Base-by-base conservation (phyloP, 2,888 invertebrate species). In the Apotomis betuletana region DNA sequence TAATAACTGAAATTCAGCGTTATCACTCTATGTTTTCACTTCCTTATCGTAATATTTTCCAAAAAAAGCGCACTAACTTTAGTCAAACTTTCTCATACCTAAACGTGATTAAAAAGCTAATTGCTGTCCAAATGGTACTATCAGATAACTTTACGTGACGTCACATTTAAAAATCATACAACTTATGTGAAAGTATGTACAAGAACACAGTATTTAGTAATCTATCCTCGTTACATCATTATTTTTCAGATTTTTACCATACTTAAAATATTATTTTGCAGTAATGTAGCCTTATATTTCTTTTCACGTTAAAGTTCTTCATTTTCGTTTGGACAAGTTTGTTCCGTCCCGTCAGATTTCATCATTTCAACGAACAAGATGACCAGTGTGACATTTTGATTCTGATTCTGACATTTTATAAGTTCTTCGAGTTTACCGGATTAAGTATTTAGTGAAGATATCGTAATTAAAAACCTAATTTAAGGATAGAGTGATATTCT, bases 1-100 rank as follows among this genome's bases (percentile, higher is more conserved):
- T 15, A 8, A 49, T 12, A 15, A 67, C 4, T 38, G 0, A 59
- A 67, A 51, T 51, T 38, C 38, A 67, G 38, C 67, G 27, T 49
- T 51, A 10, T 6, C 1, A 1, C 0, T 5, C 5, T 12, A 12
- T 5, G 0, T 46, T 49, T 10, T 49, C 8, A 10, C 49, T 12
- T 3, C 5, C 36, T 49, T 3, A n/a, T n/a, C 44, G 3, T 36
- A 49, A 49, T 15, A 4, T 4, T 0, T 10, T 46, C 3, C 12
- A 4, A 10, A 27, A 55, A 27, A 27, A 3, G 10, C 9, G 5
- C 0, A 61, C 15, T 2, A 49, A 46, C 44, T 61, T 49, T 61
- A 36, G 61, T 8, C 5, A 61, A 49, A 36, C 8, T 57, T 9
- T 49, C 38, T 5, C 13, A 8, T 63, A 63, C n/a, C 15, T 27